Evolutionary conservation across 2,113 vertebrate species (phyloP).

Genomic region (Melanotaenia duboulayi): DNA sequence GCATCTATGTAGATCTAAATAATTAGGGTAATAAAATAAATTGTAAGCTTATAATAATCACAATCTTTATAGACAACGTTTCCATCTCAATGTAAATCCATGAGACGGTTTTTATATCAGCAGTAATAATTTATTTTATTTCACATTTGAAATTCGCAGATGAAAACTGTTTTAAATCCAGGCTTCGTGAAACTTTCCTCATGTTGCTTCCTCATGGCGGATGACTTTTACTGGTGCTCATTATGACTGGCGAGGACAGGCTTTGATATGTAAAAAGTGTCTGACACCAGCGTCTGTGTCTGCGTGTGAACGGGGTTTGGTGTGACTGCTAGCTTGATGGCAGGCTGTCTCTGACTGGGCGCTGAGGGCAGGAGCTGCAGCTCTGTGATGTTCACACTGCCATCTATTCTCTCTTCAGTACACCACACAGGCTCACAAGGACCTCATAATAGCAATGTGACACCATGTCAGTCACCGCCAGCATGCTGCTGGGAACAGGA

Average conservation of each 20-base stretch:
- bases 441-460: conserved; percentile 55
- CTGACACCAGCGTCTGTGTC: conserved; percentile 1
- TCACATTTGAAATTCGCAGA: too few species aligned
- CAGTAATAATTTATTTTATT: too few species aligned
- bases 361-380: conserved; percentile 23
- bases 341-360: conserved; percentile 10
- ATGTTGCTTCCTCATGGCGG: background rate
- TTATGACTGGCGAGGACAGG: background rate
- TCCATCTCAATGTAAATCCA: too few species aligned
- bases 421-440: conserved; percentile 37
- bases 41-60: too few species aligned
- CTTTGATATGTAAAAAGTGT: background rate
- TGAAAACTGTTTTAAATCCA: background rate
- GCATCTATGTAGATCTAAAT: too few species aligned
- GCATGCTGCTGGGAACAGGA: background rate
- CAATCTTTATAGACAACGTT: too few species aligned
- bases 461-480: conserved; percentile 71
- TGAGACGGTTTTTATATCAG: too few species aligned
- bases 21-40: too few species aligned
- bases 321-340: conserved; percentile 15
- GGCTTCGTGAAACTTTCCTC: background rate
- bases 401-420: conserved; percentile 41
- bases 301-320: conserved; percentile 2
- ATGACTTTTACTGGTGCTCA: background rate
- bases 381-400: conserved; percentile 53